Percentiles rank a stretch among this genome's conserved stretches.
Conservation (phyloP, 2,888 invertebrate genomes). For the Drosophila ustulata region DNA sequence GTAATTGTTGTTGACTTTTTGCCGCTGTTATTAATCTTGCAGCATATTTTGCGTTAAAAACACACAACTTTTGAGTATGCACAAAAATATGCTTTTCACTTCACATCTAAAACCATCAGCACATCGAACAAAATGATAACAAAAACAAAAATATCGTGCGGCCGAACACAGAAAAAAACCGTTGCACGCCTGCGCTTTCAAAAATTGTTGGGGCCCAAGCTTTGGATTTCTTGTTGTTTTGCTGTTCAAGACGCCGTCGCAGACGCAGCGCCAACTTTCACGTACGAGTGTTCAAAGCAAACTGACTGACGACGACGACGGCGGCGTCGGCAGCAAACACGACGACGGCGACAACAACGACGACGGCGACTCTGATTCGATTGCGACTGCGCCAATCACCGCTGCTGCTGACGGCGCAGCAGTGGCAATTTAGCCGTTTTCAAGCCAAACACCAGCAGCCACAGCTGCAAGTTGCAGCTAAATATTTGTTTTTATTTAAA, state of each 20-base stretch:
- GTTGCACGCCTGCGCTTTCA: constrained; percentile 76
- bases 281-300: constrained; percentile 68
- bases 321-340: constrained; percentile 16
- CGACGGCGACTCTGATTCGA: constrained; percentile 46
- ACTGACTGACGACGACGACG: constrained; percentile 50
- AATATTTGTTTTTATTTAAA: no score
- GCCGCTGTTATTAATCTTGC: constrained; percentile 32
- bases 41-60: constrained; percentile 45
- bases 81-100: constrained; percentile 49
- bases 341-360: constrained; percentile 14
- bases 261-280: constrained; percentile 62
- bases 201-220: constrained; percentile 48
- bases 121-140: constrained; percentile 38
- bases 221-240: background rate
- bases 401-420: constrained; percentile 26
- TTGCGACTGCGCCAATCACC: constrained; percentile 59
- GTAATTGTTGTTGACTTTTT: constrained; percentile 67
- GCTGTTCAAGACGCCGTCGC: constrained; percentile 28
- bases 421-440: constrained; percentile 49
- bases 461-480: background rate
- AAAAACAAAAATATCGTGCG: constrained; percentile 38
- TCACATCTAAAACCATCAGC: constrained; percentile 14
- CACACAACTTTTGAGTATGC: constrained; percentile 39
- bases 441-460: constrained; percentile 9
- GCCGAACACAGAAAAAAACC: constrained; percentile 49